Evolutionary conservation across 2,888 invertebrate genomes (phyloP).

Genomic region (Ochropleura plecta): DNA sequence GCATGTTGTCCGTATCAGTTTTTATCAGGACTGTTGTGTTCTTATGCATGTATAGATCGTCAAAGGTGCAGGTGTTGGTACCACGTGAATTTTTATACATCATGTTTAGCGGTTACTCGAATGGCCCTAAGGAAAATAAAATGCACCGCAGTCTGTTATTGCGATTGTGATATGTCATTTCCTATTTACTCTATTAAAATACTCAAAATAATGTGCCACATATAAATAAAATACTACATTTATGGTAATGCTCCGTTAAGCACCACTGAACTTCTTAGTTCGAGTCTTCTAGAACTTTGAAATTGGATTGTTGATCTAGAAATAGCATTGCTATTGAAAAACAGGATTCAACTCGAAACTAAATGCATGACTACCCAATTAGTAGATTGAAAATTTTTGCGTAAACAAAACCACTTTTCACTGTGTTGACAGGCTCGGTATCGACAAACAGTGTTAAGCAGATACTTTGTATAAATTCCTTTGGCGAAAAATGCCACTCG

Average conservation of each 20-base stretch:
- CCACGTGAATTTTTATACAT: no score
- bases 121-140: not conserved
- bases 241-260: not conserved
- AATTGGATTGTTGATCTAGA: constrained; percentile 12
- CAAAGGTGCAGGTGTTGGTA: not conserved
- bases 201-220: not conserved
- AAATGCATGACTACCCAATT: constrained; percentile 43
- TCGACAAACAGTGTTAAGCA: constrained; percentile 1
- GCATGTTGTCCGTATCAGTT: not conserved
- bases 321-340: constrained; percentile 17
- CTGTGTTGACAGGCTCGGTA: not conserved
- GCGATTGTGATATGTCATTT: not conserved
- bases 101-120: not conserved
- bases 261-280: not conserved
- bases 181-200: not conserved
- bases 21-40: not conserved
- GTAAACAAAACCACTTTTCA: constrained; percentile 48
- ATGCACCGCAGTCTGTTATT: not conserved
- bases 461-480: not conserved
- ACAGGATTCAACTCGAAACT: constrained; percentile 5
- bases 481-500: not conserved
- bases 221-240: not conserved
- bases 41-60: not conserved
- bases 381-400: constrained; percentile 38
- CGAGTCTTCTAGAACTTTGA: not conserved